Evolutionary conservation across 1,140 invertebrate genomes (phyloP), one percentile per base, ranked within the genome.

Genomic region (Piezodorus guildinii): DNA sequence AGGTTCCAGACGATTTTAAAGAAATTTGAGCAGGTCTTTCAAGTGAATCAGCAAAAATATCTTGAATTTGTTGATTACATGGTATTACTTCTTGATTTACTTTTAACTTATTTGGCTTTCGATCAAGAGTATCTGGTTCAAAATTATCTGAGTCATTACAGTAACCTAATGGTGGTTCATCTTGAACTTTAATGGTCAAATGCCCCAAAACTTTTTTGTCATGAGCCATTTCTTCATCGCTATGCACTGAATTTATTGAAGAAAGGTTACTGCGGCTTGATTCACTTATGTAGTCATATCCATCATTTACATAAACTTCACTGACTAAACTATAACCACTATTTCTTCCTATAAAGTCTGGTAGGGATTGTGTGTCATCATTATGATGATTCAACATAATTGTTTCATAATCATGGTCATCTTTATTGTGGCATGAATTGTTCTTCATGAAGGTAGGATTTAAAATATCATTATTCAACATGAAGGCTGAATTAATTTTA

Each of bases 71-170:
- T 8, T 65, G 44, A 66, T 68, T 73, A 64, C 67, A 72, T 65
- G 67, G 70, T 69, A 59, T 76, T 69, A 69, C 77, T 71, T 77
- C 39, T 12, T 46, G 15, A 49, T 65, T 61, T 23, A 77, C 74
- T 66, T 79, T 80, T 4, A 81, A 71, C 70, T 85, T 87, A 68
- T 78, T 81, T 45, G 86, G 84, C 71, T 90, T 89, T n/a, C 88
- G 75, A 70, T 91, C 88, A 25, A 91, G 73, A 0, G 89, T 91
- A 68, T 91, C 89, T 0, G 87, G 87, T 72, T 91, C 88, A 70
- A 89, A 91, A 62, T 79, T 79, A 66, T 90, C 87, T 3, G 83
- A 85, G 66, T 86, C 85, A 60, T 69, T 67, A 69, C 79, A 80
- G 1, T 84, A 80, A 65, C 86, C 85, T 71, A 85, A 83, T 69